Base-by-base conservation (phyloP, 2,113 vertebrate genomes). In the Cnemophilus loriae region DNA sequence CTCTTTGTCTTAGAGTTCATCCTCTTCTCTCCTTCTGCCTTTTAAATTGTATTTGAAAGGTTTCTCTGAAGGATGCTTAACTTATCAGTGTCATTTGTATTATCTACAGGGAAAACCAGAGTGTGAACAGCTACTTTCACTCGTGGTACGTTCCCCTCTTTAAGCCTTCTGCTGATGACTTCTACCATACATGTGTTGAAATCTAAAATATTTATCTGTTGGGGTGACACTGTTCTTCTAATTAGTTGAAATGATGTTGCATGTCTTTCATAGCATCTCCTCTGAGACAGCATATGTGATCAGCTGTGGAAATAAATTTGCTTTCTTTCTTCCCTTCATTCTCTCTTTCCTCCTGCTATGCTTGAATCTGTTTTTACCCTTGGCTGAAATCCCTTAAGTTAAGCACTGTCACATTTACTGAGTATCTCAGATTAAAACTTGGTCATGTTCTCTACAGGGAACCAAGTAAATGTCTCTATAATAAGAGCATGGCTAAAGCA, bases 241-340 rank as follows among this genome's bases (percentile, higher is more conserved):
- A 97, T 96, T 89, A 96, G 70, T 91, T 67, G 73, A 94, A 96
- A 97, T 61, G 71, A 95, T 90, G 75, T 91, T 94, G 30, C 80
- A 28, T 53, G 64, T 81, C 82, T 97, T 96, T 90, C 85, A 83
- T 28, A 65, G 49, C 2, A 0, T 85, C 17, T 97, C 76, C 92
- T 94, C 70, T 11, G 80, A 90, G 78, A 84, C 37, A 55, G 35
- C 47, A 50, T 63, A 49, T 93, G 69, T 64, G 71, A 96, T 95
- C 82, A 86, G 55, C 63, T 95, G 67, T 55, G 65, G 57, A 69
- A 94, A 90, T 82, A 94, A 59, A 88, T 73, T 83, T 70, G 50
- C 55, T 87, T 44, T 53, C 68, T 78, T 60, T 82, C 42, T 79
- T 79, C 47, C 7, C 49, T 84, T 96, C 56, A 33, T 85, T 93